Evolutionary conservation across 2,888 invertebrate genomes (phyloP).

Genomic region (Blastobasis adustella): DNA sequence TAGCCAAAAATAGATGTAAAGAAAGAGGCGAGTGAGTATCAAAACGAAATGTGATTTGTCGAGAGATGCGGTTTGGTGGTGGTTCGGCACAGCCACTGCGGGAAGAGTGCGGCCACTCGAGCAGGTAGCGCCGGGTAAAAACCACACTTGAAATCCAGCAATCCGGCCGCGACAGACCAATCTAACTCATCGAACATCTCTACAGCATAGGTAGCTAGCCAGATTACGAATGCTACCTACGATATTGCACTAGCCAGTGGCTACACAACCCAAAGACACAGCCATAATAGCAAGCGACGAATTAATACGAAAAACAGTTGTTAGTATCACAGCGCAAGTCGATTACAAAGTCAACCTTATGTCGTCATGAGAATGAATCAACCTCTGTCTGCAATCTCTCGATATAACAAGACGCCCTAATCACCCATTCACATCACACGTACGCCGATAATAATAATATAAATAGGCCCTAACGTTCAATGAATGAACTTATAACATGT

Average conservation of each 20-base stretch:
- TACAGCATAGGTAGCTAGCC: too few species aligned
- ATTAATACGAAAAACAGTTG: too few species aligned
- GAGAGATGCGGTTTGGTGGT: constrained; percentile 33
- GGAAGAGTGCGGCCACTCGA: constrained; percentile 28
- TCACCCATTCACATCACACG: constrained; percentile 63
- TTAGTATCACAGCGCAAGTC: constrained; percentile 30
- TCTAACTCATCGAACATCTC: too few species aligned
- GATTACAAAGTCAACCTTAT: constrained; percentile 18
- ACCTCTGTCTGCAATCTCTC: constrained; percentile 29
- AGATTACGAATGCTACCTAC: too few species aligned
- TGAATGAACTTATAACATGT: constrained; percentile 71
- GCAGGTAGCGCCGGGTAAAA: constrained; percentile 70
- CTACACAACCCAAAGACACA: too few species aligned
- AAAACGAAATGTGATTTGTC: constrained; percentile 27
- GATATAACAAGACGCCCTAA: constrained; percentile 43
- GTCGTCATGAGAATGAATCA: constrained; percentile 36
- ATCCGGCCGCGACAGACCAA: constrained; percentile 18
- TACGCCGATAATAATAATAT: constrained; percentile 59
- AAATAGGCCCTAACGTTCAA: constrained; percentile 59
- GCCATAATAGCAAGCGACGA: too few species aligned
- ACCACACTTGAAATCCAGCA: constrained; percentile 66
- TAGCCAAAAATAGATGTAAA: constrained; percentile 19
- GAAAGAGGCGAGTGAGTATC: constrained; percentile 3
- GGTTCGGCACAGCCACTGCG: constrained; percentile 33
- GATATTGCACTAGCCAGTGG: too few species aligned